phyloP scores from a whole-genome alignment of 2,797 vertebrate genomes.

The Bryconaethiops microstoma region DNA sequence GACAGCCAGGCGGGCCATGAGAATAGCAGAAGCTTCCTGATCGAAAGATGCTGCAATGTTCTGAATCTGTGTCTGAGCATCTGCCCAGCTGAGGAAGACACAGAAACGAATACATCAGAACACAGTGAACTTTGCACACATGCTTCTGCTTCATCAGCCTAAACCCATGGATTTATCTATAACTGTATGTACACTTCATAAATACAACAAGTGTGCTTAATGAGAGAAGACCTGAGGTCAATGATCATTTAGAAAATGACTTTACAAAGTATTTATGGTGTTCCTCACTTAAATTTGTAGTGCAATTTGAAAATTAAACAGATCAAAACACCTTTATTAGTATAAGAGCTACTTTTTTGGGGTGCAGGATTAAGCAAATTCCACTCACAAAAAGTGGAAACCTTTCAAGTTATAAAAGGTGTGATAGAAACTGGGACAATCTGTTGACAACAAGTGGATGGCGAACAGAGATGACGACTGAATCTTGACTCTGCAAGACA shows the following conservation, averaged over 20 bases:
- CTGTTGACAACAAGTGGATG: slow-evolving; percentile 29
- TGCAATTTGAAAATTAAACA: not conserved
- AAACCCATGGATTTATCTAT: slow-evolving; percentile 13
- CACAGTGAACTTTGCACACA: slow-evolving; percentile 30
- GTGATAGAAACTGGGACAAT: slow-evolving; percentile 51
- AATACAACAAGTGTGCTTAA: not conserved
- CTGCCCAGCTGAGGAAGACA: slow-evolving; percentile 87
- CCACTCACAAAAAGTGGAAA: slow-evolving; percentile 11
- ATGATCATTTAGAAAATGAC: slow-evolving; percentile 2
- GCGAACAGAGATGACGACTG: slow-evolving; percentile 4
- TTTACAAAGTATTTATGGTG: not conserved
- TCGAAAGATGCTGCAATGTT: slow-evolving; percentile 96
- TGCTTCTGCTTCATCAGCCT: slow-evolving; percentile 3
- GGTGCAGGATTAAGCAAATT: not conserved
- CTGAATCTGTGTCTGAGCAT: slow-evolving; percentile 95
- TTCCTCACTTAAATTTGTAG: not conserved
- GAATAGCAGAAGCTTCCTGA: slow-evolving; percentile 93
- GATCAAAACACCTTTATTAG: not conserved
- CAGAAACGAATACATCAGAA: slow-evolving; percentile 4
- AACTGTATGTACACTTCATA: not conserved
- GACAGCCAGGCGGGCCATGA: slow-evolving; percentile 94
- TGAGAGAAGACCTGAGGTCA: not conserved
- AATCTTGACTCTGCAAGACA: not conserved
- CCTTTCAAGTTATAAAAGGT: slow-evolving; percentile 7
- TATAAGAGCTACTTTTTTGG: not conserved